Evolutionary conservation across 2,113 vertebrate species (phyloP).

Genomic region (Urocitellus parryii): DNA sequence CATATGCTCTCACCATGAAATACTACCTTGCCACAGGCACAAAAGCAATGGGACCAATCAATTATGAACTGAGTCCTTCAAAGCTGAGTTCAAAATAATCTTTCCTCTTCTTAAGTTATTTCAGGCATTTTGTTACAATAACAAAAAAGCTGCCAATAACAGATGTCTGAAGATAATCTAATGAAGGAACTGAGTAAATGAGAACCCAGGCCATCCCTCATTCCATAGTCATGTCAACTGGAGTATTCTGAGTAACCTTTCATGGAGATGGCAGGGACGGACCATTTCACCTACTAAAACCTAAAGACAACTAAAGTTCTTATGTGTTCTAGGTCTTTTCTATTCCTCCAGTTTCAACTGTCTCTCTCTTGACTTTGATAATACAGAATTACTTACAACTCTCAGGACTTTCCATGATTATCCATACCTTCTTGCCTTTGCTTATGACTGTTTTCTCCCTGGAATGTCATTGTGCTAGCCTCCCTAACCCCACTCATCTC

Average conservation of each 20-base stretch:
- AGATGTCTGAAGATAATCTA: neutral
- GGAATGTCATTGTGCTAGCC: neutral
- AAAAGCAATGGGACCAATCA: neutral
- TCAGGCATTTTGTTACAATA: neutral
- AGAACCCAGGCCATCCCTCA: neutral
- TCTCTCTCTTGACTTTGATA: neutral
- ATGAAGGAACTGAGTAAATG: neutral
- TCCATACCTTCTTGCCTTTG: neutral
- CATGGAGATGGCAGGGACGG: neutral
- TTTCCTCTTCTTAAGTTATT: neutral
- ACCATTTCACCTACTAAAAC: neutral
- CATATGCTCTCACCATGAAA: neutral
- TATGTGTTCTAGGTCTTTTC: neutral
- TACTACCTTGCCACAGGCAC: neutral
- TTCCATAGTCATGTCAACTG: neutral
- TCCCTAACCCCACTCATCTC: too few species aligned
- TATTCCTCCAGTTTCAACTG: neutral
- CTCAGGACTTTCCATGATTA: neutral
- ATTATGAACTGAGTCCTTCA: neutral
- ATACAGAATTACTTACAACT: neutral
- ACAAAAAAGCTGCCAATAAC: neutral
- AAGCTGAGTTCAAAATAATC: neutral
- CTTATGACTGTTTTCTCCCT: neutral
- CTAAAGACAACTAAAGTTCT: neutral
- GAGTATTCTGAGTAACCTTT: constrained; percentile 26